Base-by-base conservation (phyloP, 2,888 invertebrate genomes). In the Eupithecia subumbrata region DNA sequence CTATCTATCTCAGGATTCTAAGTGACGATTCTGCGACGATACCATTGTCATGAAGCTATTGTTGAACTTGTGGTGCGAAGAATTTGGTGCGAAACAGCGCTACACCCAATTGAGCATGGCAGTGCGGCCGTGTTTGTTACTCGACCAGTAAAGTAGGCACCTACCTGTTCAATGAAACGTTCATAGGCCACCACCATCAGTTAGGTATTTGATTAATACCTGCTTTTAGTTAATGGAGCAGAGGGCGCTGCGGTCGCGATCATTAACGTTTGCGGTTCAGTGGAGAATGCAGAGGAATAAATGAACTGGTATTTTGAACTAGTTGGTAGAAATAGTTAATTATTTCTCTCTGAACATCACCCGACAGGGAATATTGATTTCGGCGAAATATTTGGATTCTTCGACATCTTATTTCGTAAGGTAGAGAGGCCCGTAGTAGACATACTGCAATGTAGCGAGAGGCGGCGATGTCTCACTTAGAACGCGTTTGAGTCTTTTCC, bases 301-400 rank as follows among this genome's bases (percentile, higher is more conserved):
- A 69, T 69, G n/a, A 69, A 69, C 25, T 52, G 52, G 34, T 52
- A 69, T 52, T 63, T 48, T n/a, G n/a, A 30, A 37, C 66, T 34
- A 18, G 25, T 64, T 34, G 18, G 34, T 37, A 18, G 25, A 22
- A 11, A 56, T 22, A 9, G 11, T 56, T 56, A 56, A 63, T 16
- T 63, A 63, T 63, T 30, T 63, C 30, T 60, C 14, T 63, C 63
- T 56, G 22, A 11, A 11, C 52, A 56, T 60, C 56, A 60, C 56
- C 22, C 56, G n/a, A 52, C n/a, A n/a, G 22, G 12, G 11, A 56
- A 22, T 52, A 12, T 60, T 25, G 12, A 14, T 12, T 22, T 56
- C 22, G 7, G 18, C 52, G 22, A 9, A 56, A 22, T 56, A 11
- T 56, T 22, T 22, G n/a, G 52, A n/a, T n/a, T n/a, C n/a, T 52